Conservation (phyloP, 2,113 vertebrate genomes). For the Microcebus griseorufus region DNA sequence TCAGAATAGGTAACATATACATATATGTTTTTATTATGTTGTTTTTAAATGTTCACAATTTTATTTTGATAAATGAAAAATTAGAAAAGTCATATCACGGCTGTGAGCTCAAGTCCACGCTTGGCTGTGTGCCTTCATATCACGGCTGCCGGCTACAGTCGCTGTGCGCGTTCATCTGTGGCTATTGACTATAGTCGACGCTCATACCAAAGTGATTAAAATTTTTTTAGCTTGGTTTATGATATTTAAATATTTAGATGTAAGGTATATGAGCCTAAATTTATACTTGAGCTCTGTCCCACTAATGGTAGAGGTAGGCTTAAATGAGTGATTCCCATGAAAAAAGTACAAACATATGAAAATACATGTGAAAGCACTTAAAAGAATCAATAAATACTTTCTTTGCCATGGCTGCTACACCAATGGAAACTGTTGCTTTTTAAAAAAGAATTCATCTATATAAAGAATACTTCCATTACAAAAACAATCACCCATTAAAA, state of each 20-base stretch:
- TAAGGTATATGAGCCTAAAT: neutral
- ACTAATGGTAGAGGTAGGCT: neutral
- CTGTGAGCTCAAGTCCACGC: no score
- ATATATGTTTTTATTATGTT: no score
- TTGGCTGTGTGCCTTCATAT: no score
- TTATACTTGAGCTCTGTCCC: neutral
- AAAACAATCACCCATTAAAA: neutral
- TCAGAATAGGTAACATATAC: no score
- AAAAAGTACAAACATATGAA: neutral
- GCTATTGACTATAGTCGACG: no score
- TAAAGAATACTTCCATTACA: neutral
- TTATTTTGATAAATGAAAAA: no score
- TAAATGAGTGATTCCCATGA: neutral
- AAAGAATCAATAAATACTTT: neutral
- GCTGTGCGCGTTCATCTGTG: no score
- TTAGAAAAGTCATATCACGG: no score
- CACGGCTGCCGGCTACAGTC: no score
- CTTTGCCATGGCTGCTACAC: neutral
- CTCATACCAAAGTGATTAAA: no score
- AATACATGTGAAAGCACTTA: neutral
- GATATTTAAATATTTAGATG: neutral
- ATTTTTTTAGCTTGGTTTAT: neutral
- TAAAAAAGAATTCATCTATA: neutral
- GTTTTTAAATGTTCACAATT: no score
- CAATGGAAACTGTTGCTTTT: neutral